These are phyloP conservation scores for Gastrophryne carolinensis DNA, from an alignment of 2,797 vertebrate genomes.

Conservation along the genomic window DNA sequence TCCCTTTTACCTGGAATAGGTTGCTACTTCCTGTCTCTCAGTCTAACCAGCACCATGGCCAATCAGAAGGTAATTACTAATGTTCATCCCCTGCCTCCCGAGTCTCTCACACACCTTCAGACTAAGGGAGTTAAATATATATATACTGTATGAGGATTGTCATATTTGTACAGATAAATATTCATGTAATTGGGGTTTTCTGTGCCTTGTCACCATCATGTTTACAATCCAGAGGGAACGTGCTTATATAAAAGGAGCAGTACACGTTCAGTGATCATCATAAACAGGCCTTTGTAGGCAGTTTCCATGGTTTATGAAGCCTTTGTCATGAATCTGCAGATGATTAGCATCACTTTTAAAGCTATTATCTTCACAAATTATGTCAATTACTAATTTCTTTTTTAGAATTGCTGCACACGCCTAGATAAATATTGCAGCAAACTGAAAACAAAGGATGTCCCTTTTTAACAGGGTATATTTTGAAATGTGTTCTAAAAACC, in stretches of 20 bases:
- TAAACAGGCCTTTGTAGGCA: constrained; percentile 8
- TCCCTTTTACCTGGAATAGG: too few species aligned
- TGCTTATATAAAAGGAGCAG: neutral
- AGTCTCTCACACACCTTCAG: too few species aligned
- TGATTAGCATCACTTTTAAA: neutral
- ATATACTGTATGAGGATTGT: too few species aligned
- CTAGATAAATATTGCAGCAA: neutral
- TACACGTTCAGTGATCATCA: neutral
- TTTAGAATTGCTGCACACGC: neutral
- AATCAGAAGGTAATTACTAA: too few species aligned
- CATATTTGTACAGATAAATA: too few species aligned
- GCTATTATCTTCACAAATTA: constrained; percentile 17
- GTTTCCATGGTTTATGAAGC: neutral
- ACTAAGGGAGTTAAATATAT: too few species aligned
- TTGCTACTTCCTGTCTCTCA: too few species aligned
- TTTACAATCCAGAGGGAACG: neutral
- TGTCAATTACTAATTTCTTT: neutral
- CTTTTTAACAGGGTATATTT: neutral
- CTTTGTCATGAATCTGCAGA: neutral
- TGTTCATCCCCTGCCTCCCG: too few species aligned
- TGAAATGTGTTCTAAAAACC: neutral
- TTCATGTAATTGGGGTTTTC: neutral
- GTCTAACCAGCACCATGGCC: too few species aligned
- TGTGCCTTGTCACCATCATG: neutral
- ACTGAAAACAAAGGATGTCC: constrained; percentile 12